A percentile compares a stretch with the other conserved stretches of the same genome.
Conservation (phyloP, 2,797 vertebrate species). For the Gambelia wislizenii region DNA sequence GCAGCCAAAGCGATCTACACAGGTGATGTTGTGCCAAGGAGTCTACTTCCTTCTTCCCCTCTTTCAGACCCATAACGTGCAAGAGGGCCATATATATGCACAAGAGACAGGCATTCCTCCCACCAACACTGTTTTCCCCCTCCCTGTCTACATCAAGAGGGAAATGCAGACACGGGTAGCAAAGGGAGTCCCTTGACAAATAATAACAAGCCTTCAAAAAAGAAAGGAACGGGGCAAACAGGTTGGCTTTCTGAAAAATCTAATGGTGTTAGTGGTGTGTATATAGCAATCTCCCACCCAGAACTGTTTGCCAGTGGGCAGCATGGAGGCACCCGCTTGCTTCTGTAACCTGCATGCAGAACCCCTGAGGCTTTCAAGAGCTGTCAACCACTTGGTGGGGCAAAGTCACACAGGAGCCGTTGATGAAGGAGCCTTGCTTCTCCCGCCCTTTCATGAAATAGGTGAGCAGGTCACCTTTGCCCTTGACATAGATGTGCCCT, state of each 20-base stretch:
- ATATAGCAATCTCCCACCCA: not conserved
- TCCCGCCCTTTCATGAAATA: constrained; percentile 95
- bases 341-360: rapidly evolving
- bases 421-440: constrained; percentile 81
- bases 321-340: not conserved
- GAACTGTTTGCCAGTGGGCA: not conserved
- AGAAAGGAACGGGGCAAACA: constrained; percentile 16
- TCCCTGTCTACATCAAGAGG: not conserved
- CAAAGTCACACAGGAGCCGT: constrained; percentile 81
- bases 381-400: constrained; percentile 95
- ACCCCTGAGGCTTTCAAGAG: constrained; percentile 74
- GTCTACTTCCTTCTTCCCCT: not conserved
- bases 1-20: not conserved
- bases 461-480: constrained; percentile 95
- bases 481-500: constrained; percentile 94
- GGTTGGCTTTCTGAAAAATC: constrained; percentile 3
- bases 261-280: not conserved
- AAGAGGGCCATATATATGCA: not conserved
- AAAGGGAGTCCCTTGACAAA: constrained; percentile 29
- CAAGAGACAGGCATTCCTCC: not conserved
- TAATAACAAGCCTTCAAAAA: constrained; percentile 45
- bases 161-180: not conserved
- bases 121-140: rapidly evolving
- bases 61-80: rapidly evolving
- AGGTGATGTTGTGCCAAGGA: not conserved